Evolutionary conservation across 1,140 invertebrate genomes (phyloP), one percentile per base, ranked within the genome.

Genomic region (Lasioglossum albipes): DNA sequence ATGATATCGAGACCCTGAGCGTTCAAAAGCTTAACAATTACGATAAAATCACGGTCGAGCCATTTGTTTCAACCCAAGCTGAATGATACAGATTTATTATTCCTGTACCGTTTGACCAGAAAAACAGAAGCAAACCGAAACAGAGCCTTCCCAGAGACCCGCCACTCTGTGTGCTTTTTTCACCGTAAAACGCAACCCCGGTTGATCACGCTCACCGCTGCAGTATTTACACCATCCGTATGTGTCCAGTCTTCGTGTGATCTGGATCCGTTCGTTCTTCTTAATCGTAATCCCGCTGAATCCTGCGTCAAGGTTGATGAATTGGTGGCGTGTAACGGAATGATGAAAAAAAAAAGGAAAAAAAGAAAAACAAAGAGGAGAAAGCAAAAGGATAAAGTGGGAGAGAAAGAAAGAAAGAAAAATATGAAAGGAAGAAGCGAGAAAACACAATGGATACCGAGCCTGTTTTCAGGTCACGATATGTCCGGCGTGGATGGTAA

Each of bases 401-500:
- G 2, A 54, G 13, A 54, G 16, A 57, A 57, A 57, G 18, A 20
- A 57, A 57, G 16, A 57, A 16, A 20, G 18, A 57, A 6, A 16
- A 20, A 20, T 5, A 57, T 20, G 20, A 20, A 27, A 57, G 20
- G 7, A 27, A 62, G n/a, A n/a, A 66, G 41, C 16, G 41, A 6
- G 68, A 79, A 45, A 77, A 75, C 52, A 80, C 64, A n/a, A 80
- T 69, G 82, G 65, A 79, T 65, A 61, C 49, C 68, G 61, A 69
- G 82, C 61, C 64, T 84, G 41, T 84, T 83, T 87, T 59, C 85
- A 97, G 97, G 97, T 95, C 97, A 98, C 95, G 97, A 97, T 94
- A 95, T 97, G 95, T 97, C 97, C 88, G 96, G 97, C 92, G 96
- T 95, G 85, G 97, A 98, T 91, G 97, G 96, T 79, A 97, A 96